These are phyloP conservation scores for Sebastes umbrosus DNA, from an alignment of 2,797 vertebrate genomes.

Conservation along the genomic window DNA sequence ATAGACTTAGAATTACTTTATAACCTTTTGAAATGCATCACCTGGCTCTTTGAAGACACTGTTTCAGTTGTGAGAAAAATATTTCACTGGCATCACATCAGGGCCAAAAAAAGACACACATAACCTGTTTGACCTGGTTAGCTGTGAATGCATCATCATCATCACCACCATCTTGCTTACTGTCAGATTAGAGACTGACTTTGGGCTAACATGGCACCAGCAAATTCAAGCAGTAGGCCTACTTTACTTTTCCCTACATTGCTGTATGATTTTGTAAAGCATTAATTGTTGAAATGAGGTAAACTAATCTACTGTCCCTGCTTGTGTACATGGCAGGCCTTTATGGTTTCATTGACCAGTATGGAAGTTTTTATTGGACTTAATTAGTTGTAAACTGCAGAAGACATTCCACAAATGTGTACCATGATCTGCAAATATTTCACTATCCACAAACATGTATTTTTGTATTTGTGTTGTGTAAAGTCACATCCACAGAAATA, in stretches of 20 bases:
- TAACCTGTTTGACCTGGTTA: background rate
- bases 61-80: fast-evolving
- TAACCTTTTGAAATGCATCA: background rate
- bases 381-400: no score
- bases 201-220: fast-evolving
- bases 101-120: background rate
- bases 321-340: background rate
- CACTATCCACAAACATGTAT: no score
- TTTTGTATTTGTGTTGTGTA: no score
- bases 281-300: background rate
- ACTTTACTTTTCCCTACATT: background rate
- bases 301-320: background rate
- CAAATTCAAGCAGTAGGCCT: background rate
- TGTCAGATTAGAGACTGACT: background rate
- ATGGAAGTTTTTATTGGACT: no score
- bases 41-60: background rate
- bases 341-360: background rate
- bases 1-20: background rate
- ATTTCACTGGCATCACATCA: background rate
- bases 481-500: no score
- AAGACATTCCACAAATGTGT: no score
- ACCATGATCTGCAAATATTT: no score
- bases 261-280: background rate
- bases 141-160: background rate
- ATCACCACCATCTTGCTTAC: background rate